A percentile compares a stretch with the other conserved stretches of the same genome.
Conservation (phyloP, 1,140 invertebrate genomes). For the Aphelinus atriplicis region DNA sequence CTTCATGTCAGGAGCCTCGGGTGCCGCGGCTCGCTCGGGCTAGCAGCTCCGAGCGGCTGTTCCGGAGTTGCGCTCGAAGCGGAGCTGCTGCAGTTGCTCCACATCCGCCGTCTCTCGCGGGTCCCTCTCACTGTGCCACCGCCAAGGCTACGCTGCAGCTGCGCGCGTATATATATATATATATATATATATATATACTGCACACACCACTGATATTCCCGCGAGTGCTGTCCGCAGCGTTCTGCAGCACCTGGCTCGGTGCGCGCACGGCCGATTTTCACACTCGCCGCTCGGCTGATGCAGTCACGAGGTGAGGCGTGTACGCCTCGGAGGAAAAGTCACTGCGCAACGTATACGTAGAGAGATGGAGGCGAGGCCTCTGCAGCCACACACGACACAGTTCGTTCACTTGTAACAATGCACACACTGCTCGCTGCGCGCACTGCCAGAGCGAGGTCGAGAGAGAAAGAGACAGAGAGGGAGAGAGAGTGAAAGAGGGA, state of each 20-base stretch:
- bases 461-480: not conserved
- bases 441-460: too few species aligned
- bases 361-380: not conserved
- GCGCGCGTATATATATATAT: not conserved
- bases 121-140: not conserved
- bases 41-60: too few species aligned
- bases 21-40: too few species aligned
- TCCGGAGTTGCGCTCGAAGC: too few species aligned
- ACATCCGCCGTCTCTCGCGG: not conserved
- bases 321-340: not conserved
- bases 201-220: not conserved
- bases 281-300: too few species aligned
- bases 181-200: not conserved
- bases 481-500: conserved; percentile 5
- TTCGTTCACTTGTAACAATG: too few species aligned
- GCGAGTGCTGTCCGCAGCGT: too few species aligned
- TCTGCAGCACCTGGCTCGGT: too few species aligned
- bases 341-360: not conserved
- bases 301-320: conserved; percentile 15
- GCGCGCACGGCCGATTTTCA: too few species aligned
- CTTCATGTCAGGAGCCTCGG: too few species aligned
- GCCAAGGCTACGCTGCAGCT: not conserved
- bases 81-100: not conserved
- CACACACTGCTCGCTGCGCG: too few species aligned
- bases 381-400: too few species aligned